phyloP scores from a whole-genome alignment of 1,140 invertebrate species.

The Drosophila pruinosa region DNA sequence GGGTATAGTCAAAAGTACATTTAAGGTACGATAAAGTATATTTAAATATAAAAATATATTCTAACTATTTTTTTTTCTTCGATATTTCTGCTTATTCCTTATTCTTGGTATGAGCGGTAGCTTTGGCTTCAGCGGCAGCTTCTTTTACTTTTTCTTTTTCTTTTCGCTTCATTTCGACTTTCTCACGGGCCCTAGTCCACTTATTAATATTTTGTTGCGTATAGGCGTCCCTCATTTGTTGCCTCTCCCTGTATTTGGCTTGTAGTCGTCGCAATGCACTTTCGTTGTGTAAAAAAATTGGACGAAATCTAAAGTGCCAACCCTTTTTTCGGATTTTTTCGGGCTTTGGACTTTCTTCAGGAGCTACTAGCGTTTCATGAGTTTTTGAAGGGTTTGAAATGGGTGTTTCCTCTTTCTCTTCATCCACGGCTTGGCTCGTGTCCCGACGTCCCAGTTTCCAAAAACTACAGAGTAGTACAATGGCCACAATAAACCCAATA shows the following conservation, averaged over 20 bases:
- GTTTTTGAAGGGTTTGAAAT: neutral
- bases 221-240: constrained; percentile 8
- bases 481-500: neutral
- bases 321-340: neutral
- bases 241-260: neutral
- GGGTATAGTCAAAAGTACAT: too few relatives aligned
- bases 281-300: constrained; percentile 45
- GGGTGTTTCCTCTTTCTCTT: neutral
- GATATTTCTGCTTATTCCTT: neutral
- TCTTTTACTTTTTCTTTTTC: neutral
- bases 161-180: neutral
- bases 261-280: constrained; percentile 14
- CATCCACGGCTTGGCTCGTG: too few relatives aligned
- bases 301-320: constrained; percentile 37
- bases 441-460: neutral
- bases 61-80: neutral
- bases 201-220: constrained; percentile 27
- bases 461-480: neutral
- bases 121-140: neutral
- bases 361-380: neutral
- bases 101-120: neutral
- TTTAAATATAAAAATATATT: neutral
- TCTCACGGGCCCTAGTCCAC: constrained; percentile 43
- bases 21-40: too few relatives aligned
- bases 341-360: neutral